phyloP scores from a whole-genome alignment of 2,888 invertebrate species.

The Tinea semifulvella region DNA sequence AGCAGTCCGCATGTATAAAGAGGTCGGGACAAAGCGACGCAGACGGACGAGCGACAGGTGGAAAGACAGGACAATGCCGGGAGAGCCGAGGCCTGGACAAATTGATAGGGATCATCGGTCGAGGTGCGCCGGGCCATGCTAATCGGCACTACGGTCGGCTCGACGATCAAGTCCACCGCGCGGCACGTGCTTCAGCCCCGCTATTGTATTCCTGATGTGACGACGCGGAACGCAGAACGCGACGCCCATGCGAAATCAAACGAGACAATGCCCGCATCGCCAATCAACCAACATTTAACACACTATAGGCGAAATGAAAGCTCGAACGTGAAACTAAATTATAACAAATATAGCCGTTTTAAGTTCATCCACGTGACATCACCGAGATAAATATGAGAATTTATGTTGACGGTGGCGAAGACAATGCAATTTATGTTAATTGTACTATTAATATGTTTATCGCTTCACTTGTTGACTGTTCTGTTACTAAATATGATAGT shows the following conservation, averaged over 20 bases:
- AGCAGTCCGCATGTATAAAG: constrained; percentile 24
- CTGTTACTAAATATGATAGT: background rate
- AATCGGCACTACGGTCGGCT: constrained; percentile 43
- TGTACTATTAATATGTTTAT: constrained; percentile 1
- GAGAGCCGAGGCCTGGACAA: constrained; percentile 37
- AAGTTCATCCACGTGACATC: constrained; percentile 22
- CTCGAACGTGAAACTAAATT: constrained; percentile 21
- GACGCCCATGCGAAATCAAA: constrained; percentile 53
- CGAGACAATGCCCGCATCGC: constrained; percentile 54
- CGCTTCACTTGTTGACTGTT: constrained; percentile 1
- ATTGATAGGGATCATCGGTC: constrained; percentile 47
- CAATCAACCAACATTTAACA: constrained; percentile 47
- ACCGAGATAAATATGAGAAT: constrained; percentile 29
- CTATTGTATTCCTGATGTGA: constrained; percentile 57
- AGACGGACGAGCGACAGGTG: constrained; percentile 46
- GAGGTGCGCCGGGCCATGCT: constrained; percentile 41
- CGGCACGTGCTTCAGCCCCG: constrained; percentile 56
- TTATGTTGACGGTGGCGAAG: background rate
- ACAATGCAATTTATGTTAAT: background rate
- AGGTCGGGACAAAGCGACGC: constrained; percentile 37
- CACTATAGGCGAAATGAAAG: constrained; percentile 41
- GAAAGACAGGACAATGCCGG: constrained; percentile 52
- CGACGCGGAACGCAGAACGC: constrained; percentile 42
- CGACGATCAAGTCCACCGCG: constrained; percentile 43
- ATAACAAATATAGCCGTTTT: background rate